Base-by-base conservation (phyloP, 2,797 vertebrate genomes). In the Pangasius krempfi region DNA sequence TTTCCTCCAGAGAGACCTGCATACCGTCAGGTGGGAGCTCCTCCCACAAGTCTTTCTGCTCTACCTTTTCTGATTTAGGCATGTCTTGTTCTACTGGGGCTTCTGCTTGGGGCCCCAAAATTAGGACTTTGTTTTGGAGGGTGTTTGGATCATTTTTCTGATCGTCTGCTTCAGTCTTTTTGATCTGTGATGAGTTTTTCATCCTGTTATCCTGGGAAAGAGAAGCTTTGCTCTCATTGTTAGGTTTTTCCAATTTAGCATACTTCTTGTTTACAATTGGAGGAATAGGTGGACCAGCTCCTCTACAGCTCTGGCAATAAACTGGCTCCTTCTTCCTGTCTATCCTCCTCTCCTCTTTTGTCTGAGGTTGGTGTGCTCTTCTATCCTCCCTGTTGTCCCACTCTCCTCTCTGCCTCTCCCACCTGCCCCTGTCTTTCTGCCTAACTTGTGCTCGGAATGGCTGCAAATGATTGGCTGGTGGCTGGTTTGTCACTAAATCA, bases 1-100 rank as follows among this genome's bases (percentile, higher is more conserved):
- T 96, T 33, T 97, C 95, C 0, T 94, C 94, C 27, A 93, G 91
- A 30, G 90, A 93, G 91, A 96, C 94, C 37, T 97, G 93, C 0
- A 93, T 94, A 82, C 94, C 94, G 0, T 93, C 93, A 1, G 92
- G 89, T 12, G 90, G 92, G 14, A 93, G 92, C 37, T 89, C 90
- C 86, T 90, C 89, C 66, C 85, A 90, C 22, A 83, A 76, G 60
- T 54, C 79, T 30, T 5, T 89, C 30, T 86, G 86, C 66, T 91
- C 33, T 56, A 37, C 3, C 25, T 86, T 87, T 76, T 79, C 72
- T 25, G 87, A 64, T 37, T 84, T 86, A 50, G 87, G 54, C 73
- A 56, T 88, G 54, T 87, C 90, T 44, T 86, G 86, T 84, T 87
- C 89, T 85, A 87, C 76, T 89, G 89, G 87, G 90, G 75, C 64